Base-by-base conservation (phyloP, 92 coral and sea anemone species). In the Meandrina meandrites region DNA sequence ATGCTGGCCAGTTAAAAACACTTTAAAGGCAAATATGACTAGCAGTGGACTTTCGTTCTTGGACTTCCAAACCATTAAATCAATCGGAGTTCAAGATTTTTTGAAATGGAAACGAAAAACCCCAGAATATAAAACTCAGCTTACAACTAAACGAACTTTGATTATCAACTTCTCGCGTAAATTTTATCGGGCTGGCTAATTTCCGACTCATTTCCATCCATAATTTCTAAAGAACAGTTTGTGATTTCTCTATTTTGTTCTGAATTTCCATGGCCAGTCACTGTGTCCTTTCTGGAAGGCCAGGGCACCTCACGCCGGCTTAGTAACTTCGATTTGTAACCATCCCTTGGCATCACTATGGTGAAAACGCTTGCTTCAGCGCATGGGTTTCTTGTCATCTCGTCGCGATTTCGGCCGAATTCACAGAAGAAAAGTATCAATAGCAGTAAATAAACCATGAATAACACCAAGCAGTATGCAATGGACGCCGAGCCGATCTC, bases 381-480 rank as follows among this genome's bases (percentile, higher is more conserved):
- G 42, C 47, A 22, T 12, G 81, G 42, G 81, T 58, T n/a, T 40
- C 30, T 42, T 45, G 62, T 17, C 81, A 58, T 75, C 76, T 58
- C 81, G 45, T 69, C 81, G 11, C 81, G 81, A 58, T 28, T 66
- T 30, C 18, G 32, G 9, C 81, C 57, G 27, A 79, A 84, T 84
- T 84, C 88, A 84, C 88, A 84, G 60, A 84, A 40, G 45, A 24
- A 84, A 37, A 84, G 81, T 18, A 84, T 56, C 36, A 84, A 22
- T 1, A 84, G 32, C 73, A 84, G 30, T 6, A 60, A 57, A 77
- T 82, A 56, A 75, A 84, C 88, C 36, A 84, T 24, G 31, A 84
- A 75, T 10, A 84, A 28, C 81, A 84, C 48, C 56, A 84, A 64
- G 45, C 70, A 84, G 74, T 36, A 84, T 56, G 74, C 88, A 42